Evolutionary conservation across 30 jellyfish, hydroid and myxozoan genomes (phyloP).

Genomic region (Morbakka virulenta): DNA sequence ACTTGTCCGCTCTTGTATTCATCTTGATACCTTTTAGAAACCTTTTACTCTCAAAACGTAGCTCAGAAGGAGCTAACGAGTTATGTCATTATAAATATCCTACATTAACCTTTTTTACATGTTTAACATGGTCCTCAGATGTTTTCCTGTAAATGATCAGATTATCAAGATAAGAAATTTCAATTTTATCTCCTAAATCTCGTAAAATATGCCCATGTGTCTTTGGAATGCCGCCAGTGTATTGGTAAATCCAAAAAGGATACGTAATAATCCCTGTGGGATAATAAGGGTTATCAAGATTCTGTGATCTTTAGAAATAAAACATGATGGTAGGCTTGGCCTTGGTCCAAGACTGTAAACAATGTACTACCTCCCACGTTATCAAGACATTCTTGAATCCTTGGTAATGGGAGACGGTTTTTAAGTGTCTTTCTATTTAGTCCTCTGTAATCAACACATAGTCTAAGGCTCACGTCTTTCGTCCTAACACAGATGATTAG

Average conservation of each 20-base stretch:
- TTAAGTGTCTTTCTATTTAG: slow-evolving; percentile 29
- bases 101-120: no score
- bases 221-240: slow-evolving; percentile 53
- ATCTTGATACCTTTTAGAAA: no score
- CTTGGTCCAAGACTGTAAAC: slow-evolving; percentile 18
- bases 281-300: slow-evolving; percentile 18
- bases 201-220: slow-evolving; percentile 11
- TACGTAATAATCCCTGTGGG: slow-evolving; percentile 43
- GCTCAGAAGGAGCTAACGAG: no score
- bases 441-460: slow-evolving; percentile 24
- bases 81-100: no score
- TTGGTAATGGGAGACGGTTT: slow-evolving; percentile 38
- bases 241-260: slow-evolving; percentile 39
- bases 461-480: slow-evolving; percentile 25
- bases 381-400: slow-evolving; percentile 12
- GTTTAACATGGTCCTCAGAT: slow-evolving; percentile 7
- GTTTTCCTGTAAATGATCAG: background rate
- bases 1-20: no score
- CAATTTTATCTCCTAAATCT: slow-evolving; percentile 12
- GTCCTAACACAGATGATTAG: slow-evolving; percentile 23
- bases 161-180: slow-evolving; percentile 24
- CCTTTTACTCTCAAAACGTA: no score
- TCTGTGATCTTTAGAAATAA: slow-evolving; percentile 6
- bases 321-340: slow-evolving; percentile 39
- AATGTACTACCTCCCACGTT: slow-evolving; percentile 24